A percentile compares a stretch with the other conserved stretches of the same genome.
phyloP scores from a whole-genome alignment of 2,888 invertebrate species.

The Pelosia muscerda region DNA sequence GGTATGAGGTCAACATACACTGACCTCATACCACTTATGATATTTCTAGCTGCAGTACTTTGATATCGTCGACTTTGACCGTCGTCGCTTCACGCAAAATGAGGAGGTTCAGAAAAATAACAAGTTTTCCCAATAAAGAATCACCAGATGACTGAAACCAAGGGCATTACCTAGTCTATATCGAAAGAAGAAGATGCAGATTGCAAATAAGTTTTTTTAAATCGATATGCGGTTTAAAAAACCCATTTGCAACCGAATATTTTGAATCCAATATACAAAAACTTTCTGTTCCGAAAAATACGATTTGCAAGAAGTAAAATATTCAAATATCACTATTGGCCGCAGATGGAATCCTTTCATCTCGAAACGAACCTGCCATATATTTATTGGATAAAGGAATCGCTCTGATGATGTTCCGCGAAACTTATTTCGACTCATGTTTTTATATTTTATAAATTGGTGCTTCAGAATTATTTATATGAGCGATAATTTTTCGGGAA shows the following conservation, averaged over 20 bases:
- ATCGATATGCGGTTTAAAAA: background rate
- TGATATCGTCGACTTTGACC: no score
- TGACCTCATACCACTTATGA: no score
- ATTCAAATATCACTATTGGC: slow-evolving; percentile 21
- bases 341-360: slow-evolving; percentile 33
- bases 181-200: no score
- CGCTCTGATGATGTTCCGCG: slow-evolving; percentile 14
- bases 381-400: slow-evolving; percentile 31
- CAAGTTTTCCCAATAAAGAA: no score
- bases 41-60: no score
- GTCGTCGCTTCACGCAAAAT: no score
- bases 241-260: background rate
- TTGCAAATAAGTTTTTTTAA: no score
- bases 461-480: background rate
- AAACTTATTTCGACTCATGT: slow-evolving; percentile 14
- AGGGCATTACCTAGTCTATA: no score
- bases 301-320: slow-evolving; percentile 8
- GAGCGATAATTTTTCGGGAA: background rate
- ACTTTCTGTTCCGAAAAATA: background rate
- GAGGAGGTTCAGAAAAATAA: no score
- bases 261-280: background rate
- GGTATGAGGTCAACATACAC: no score
- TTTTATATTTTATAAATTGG: background rate
- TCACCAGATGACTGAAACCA: no score
- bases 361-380: slow-evolving; percentile 10